Conservation (phyloP, 2,888 invertebrate species). For the Metellina segmentata region DNA sequence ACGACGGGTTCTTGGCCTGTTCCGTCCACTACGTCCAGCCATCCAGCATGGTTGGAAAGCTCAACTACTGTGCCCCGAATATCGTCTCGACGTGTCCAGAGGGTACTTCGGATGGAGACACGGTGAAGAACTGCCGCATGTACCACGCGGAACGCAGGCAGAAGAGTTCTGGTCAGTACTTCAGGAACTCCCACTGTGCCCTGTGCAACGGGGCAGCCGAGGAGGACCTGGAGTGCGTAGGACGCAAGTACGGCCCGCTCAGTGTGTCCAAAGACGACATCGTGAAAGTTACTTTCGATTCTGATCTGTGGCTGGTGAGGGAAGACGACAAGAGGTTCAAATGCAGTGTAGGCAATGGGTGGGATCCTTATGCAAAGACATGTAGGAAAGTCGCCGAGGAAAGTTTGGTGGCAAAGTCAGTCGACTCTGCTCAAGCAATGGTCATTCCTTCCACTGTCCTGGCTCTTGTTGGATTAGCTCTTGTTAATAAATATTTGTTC, state of each 20-base stretch:
- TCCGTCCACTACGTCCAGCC: slow-evolving; percentile 34
- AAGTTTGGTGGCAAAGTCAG: background rate
- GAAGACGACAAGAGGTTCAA: background rate
- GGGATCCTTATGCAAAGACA: slow-evolving; percentile 11
- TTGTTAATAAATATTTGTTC: too few species aligned
- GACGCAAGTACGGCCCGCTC: background rate
- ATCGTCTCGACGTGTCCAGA: slow-evolving; percentile 17
- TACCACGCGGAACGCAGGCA: slow-evolving; percentile 52
- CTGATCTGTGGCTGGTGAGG: slow-evolving; percentile 30
- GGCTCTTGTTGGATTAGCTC: too few species aligned
- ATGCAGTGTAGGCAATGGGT: slow-evolving; percentile 36
- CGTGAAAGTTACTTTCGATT: slow-evolving; percentile 31
- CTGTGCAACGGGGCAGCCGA: slow-evolving; percentile 30
- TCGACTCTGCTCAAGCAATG: too few species aligned
- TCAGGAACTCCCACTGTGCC: slow-evolving; percentile 59
- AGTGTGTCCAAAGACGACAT: background rate
- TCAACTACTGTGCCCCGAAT: slow-evolving; percentile 51
- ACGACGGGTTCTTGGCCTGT: slow-evolving; percentile 32
- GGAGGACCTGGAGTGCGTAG: slow-evolving; percentile 49
- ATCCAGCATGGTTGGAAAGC: background rate
- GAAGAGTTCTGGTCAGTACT: slow-evolving; percentile 24
- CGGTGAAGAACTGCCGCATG: background rate
- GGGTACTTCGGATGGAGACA: slow-evolving; percentile 9
- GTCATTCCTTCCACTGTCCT: background rate
- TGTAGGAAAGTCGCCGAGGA: slow-evolving; percentile 28